Percentiles rank a stretch among this genome's conserved stretches.
These are phyloP conservation scores for Sinonovacula constricta DNA, from an alignment of 1,140 invertebrate genomes.

Conservation along the genomic window DNA sequence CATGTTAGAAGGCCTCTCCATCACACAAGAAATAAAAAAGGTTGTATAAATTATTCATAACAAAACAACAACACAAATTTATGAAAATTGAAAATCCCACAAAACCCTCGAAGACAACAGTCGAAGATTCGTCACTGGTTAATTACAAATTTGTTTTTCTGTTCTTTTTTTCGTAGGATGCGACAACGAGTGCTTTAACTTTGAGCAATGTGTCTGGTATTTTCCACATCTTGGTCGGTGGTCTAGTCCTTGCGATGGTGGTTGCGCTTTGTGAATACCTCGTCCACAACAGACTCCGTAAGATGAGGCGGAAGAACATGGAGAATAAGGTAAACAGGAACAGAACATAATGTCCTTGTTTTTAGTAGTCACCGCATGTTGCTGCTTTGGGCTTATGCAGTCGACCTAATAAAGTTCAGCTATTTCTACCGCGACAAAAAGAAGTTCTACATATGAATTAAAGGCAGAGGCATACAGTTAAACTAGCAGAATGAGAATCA, in stretches of 20 bases:
- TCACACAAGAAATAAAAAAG: too few relatives aligned
- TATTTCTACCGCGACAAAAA: too few relatives aligned
- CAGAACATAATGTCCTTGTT: constrained; percentile 10
- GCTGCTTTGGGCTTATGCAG: not conserved
- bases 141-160: not conserved
- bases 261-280: constrained; percentile 94
- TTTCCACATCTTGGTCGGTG: constrained; percentile 98
- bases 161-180: constrained; percentile 54
- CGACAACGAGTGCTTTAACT: constrained; percentile 77
- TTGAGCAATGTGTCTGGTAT: constrained; percentile 99
- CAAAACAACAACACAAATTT: too few relatives aligned
- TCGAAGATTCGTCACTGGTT: too few relatives aligned
- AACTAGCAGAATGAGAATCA: too few relatives aligned
- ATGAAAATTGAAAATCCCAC: too few relatives aligned
- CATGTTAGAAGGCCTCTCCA: too few relatives aligned
- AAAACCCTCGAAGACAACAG: too few relatives aligned
- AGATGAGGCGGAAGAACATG: constrained; percentile 7
- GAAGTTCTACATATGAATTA: not conserved
- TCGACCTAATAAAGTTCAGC: too few relatives aligned
- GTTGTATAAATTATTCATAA: too few relatives aligned
- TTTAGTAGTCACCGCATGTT: not conserved
- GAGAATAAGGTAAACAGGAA: constrained; percentile 22
- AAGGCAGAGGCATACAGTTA: too few relatives aligned
- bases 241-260: constrained; percentile 90
- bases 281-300: constrained; percentile 52